Evolutionary conservation across 2,888 invertebrate genomes (phyloP), one percentile per base, ranked within the genome.

Genomic region (Stramonita haemastoma): DNA sequence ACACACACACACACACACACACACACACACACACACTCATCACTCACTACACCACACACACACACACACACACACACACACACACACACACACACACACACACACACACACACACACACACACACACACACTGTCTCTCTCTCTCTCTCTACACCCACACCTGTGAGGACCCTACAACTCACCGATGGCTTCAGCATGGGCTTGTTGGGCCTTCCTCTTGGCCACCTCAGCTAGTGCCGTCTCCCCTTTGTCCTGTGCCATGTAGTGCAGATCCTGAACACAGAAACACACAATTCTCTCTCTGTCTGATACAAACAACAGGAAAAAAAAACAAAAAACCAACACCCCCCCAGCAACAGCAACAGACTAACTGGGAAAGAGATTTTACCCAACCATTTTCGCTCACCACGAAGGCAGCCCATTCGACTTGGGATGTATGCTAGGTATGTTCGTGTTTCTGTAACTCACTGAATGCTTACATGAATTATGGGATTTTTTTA

Each of bases 261-360:
- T 93, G 90, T 95, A 95, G 90, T 96, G 95, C 56, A 96, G 94
- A 90, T 96, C 95, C 95, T 95, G 88, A 96, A 13, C n/a, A n/a
- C 15, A 70, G 26, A 6, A 70, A 87, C 26, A 66, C 46, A 13
- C 32, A 1, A 26, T 22, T 32, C 13, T 15, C 2, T 36, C 36
- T 81, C 46, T 29, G 26, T 77, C 13, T 29, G 26, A 66, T 66
- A 6, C 17, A 26, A 6, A 66, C 6, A 66, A 66, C 19, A 66
- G 17, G 66, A 13, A 22, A 66, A 66, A 66, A 26, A 66, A 66
- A 26, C 17, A 66, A 26, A 66, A 66, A 26, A 2, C 17, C 66
- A 66, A 66, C 66, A 66, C 2, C 66, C 2, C 66, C 2, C 2
- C 66, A 66, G 66, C 26, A 66, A 66, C 26, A 66, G 13, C 1